phyloP scores from a whole-genome alignment of 2,113 vertebrate genomes.

The Meriones unguiculatus region DNA sequence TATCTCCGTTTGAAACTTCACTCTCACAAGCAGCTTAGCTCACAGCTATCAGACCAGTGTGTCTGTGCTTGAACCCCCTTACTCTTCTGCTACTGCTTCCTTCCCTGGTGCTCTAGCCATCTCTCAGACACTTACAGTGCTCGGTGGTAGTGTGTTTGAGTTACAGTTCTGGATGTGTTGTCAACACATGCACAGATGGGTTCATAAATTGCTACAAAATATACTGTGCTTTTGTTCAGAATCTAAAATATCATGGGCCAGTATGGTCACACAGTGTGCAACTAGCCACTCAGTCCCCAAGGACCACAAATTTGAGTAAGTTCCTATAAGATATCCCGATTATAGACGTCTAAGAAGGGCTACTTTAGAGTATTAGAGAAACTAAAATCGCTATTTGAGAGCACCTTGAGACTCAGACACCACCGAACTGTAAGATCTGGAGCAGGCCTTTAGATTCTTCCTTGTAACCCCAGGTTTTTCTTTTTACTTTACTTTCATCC shows the following conservation, averaged over 20 bases:
- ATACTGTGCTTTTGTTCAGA: neutral
- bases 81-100: neutral
- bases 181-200: neutral
- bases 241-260: neutral
- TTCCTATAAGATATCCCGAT: rapidly evolving
- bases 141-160: neutral
- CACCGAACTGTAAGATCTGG: neutral
- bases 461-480: neutral
- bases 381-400: neutral
- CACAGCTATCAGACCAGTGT: neutral
- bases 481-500: neutral
- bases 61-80: neutral
- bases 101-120: neutral
- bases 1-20: too few species aligned
- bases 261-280: neutral
- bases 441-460: neutral
- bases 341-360: neutral
- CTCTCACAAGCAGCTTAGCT: too few species aligned
- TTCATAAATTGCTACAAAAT: neutral
- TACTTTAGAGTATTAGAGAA: neutral
- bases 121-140: neutral
- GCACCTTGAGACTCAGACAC: neutral
- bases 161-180: neutral
- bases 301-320: neutral
- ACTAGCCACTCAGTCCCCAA: neutral